These are phyloP conservation scores for Malaclemys terrapin DNA, from an alignment of 2,113 vertebrate species.

Conservation along the genomic window DNA sequence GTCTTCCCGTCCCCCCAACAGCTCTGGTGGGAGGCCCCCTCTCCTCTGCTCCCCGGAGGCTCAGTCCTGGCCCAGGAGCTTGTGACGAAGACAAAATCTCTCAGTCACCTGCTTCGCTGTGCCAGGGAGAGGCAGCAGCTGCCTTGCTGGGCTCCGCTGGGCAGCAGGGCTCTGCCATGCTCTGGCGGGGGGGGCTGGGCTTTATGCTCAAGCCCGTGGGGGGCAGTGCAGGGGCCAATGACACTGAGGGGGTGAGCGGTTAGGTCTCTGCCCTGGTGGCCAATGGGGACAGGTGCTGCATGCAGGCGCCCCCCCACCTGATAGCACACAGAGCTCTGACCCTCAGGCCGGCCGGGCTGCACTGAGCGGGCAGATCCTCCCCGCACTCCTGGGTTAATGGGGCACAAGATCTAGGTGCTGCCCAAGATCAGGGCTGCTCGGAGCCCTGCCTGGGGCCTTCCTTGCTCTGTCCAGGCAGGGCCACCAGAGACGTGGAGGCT, in stretches of 20 bases:
- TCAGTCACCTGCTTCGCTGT: constrained; percentile 41
- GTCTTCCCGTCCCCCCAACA: too few relatives aligned
- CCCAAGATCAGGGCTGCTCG: too few relatives aligned
- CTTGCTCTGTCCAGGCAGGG: neutral
- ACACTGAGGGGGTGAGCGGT: too few relatives aligned
- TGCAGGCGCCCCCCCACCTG: neutral
- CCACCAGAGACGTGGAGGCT: neutral
- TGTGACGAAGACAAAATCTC: constrained; percentile 53
- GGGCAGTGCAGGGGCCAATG: neutral
- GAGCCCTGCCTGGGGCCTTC: neutral
- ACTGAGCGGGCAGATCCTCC: neutral
- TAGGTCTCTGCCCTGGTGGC: too few relatives aligned
- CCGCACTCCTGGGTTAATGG: neutral
- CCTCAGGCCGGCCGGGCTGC: neutral
- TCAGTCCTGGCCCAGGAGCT: neutral
- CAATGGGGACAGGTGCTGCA: neutral
- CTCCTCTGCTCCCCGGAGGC: neutral
- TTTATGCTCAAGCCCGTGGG: too few relatives aligned
- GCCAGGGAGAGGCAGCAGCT: neutral
- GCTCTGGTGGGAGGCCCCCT: too few relatives aligned
- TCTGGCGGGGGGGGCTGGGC: neutral
- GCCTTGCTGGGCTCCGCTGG: neutral
- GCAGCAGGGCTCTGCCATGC: neutral
- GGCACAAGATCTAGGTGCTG: neutral
- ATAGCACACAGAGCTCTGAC: neutral